These are phyloP conservation scores for Tenualosa thibaudeaui DNA, from an alignment of 2,797 vertebrate genomes.

Conservation along the genomic window DNA sequence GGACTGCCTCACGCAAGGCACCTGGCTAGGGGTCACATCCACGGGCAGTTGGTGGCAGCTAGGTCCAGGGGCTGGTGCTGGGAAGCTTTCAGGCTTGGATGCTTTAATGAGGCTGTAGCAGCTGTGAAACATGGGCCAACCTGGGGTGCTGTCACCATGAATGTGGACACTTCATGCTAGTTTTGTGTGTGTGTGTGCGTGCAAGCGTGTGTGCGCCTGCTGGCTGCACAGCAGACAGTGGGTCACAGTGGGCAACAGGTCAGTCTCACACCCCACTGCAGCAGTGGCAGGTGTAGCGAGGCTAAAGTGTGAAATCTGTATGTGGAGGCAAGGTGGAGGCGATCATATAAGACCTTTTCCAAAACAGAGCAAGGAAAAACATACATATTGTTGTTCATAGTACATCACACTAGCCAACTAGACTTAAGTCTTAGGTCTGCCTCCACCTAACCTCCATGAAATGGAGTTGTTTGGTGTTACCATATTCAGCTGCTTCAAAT, in stretches of 20 bases:
- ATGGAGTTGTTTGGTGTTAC: background rate
- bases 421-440: background rate
- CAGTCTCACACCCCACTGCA: background rate
- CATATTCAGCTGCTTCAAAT: no score
- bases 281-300: background rate
- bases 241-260: background rate
- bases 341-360: background rate
- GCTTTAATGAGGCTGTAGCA: background rate
- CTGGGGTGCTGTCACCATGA: conserved; percentile 4
- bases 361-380: background rate
- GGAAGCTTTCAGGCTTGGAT: background rate
- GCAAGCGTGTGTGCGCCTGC: background rate
- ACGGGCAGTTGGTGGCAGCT: background rate
- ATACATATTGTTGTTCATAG: background rate
- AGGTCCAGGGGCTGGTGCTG: background rate
- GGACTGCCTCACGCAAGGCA: background rate
- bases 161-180: conserved; percentile 1
- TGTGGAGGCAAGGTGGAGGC: no score
- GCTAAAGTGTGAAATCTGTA: background rate
- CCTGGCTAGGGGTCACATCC: background rate
- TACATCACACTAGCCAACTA: background rate
- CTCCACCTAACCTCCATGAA: background rate
- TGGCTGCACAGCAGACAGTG: background rate
- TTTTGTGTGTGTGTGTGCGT: background rate
- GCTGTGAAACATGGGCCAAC: background rate